phyloP scores from a whole-genome alignment of 2,113 vertebrate species.

The Prunella himalayana region DNA sequence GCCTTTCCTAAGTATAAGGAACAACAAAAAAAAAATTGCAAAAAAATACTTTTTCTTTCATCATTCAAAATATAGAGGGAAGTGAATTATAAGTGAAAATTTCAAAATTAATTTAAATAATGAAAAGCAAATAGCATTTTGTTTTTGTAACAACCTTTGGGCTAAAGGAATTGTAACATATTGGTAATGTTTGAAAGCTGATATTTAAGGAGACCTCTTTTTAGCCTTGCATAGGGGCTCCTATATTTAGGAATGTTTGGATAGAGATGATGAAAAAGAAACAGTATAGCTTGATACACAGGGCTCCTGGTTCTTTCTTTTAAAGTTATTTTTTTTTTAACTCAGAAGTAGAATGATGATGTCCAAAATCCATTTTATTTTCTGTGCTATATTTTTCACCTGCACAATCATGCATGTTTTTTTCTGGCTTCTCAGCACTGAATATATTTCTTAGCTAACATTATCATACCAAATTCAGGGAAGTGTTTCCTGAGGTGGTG shows the following conservation, averaged over 20 bases:
- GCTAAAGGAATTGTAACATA: background rate
- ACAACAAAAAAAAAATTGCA: background rate
- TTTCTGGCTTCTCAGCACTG: background rate
- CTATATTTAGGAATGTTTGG: background rate
- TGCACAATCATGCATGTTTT: background rate
- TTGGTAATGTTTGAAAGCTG: background rate
- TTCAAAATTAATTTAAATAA: background rate
- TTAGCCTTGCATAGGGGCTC: background rate
- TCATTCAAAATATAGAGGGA: background rate
- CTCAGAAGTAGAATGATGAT: background rate
- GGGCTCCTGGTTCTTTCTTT: background rate
- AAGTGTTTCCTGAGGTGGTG: background rate
- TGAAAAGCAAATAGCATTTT: background rate
- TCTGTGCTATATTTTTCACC: background rate
- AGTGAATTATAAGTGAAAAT: background rate
- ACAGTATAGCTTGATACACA: background rate
- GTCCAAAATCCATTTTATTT: background rate
- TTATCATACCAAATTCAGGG: background rate
- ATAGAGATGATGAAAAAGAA: background rate
- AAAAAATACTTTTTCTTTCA: background rate
- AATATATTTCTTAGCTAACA: background rate
- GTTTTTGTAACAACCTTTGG: background rate
- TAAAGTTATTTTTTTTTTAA: background rate
- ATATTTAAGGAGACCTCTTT: background rate
- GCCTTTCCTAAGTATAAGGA: background rate